Evolutionary conservation across 1,140 invertebrate species (phyloP).

Genomic region (Drosophila obscura): DNA sequence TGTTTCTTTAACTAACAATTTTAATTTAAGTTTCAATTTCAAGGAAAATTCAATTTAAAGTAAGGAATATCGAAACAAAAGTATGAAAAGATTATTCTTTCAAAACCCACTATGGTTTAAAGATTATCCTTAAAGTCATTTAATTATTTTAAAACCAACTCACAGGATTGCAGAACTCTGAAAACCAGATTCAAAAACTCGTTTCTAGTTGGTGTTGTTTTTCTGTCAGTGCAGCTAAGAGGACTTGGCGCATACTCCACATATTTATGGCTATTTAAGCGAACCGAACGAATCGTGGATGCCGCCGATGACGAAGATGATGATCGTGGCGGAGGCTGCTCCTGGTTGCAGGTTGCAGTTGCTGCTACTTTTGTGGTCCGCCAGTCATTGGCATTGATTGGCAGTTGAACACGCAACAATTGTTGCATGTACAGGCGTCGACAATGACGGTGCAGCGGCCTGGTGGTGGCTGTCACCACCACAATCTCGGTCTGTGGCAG

Average conservation of each 20-base stretch:
- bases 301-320: conserved; percentile 65
- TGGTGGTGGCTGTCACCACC: background rate
- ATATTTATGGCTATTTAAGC: conserved; percentile 81
- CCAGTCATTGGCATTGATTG: conserved; percentile 77
- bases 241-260: conserved; percentile 72
- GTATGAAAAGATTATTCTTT: too few relatives aligned
- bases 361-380: conserved; percentile 30
- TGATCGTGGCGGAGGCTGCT: conserved; percentile 9
- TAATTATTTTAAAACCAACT: too few relatives aligned
- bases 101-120: too few relatives aligned
- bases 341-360: conserved; percentile 5
- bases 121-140: too few relatives aligned
- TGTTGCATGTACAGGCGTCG: conserved; percentile 71
- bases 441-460: conserved; percentile 37
- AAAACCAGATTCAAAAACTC: too few relatives aligned
- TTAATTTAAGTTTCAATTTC: too few relatives aligned
- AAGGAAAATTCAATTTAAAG: too few relatives aligned
- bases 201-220: too few relatives aligned
- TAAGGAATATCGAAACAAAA: too few relatives aligned
- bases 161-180: too few relatives aligned
- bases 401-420: conserved; percentile 77
- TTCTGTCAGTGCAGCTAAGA: conserved; percentile 8
- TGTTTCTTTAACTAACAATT: background rate
- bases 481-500: conserved; percentile 29
- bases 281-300: conserved; percentile 61